Conservation (phyloP, 2,113 vertebrate genomes). For the Chamaetylas fuelleborni region DNA sequence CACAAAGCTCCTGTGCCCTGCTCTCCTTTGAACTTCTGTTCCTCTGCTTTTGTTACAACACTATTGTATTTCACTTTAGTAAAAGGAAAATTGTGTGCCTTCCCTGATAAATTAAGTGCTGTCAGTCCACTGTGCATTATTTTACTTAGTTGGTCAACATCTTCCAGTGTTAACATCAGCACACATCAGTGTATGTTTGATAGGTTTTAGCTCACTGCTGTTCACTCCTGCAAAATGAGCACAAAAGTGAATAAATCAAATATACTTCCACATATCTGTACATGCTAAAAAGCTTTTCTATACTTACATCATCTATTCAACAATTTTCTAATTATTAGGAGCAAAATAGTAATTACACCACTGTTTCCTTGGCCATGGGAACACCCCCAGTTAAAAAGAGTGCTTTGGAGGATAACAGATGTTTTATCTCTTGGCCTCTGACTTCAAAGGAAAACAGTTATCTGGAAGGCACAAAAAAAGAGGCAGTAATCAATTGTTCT, state of each 20-base stretch:
- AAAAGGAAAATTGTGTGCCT: neutral
- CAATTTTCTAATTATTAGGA: slow-evolving; percentile 26
- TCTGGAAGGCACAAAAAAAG: neutral
- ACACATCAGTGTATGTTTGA: neutral
- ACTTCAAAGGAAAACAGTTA: slow-evolving; percentile 57
- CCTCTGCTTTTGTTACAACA: neutral
- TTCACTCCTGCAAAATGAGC: neutral
- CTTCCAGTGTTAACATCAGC: neutral
- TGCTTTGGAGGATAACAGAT: slow-evolving; percentile 33
- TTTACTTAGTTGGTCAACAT: neutral
- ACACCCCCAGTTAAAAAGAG: neutral
- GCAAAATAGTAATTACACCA: slow-evolving; percentile 10
- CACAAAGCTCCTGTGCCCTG: fast-evolving
- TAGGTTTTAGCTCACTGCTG: neutral
- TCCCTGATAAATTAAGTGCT: neutral
- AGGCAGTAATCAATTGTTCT: slow-evolving; percentile 47
- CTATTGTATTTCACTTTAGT: neutral
- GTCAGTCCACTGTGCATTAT: neutral
- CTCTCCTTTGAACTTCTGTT: neutral
- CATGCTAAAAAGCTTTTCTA: neutral
- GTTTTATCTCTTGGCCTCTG: slow-evolving; percentile 46
- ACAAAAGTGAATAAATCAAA: neutral
- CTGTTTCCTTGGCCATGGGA: neutral
- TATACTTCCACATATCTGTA: neutral
- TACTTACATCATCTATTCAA: neutral